A percentile compares a stretch with the other conserved stretches of the same genome.
These are phyloP conservation scores for Elmis aenea DNA, from an alignment of 2,888 invertebrate species.

Conservation along the genomic window DNA sequence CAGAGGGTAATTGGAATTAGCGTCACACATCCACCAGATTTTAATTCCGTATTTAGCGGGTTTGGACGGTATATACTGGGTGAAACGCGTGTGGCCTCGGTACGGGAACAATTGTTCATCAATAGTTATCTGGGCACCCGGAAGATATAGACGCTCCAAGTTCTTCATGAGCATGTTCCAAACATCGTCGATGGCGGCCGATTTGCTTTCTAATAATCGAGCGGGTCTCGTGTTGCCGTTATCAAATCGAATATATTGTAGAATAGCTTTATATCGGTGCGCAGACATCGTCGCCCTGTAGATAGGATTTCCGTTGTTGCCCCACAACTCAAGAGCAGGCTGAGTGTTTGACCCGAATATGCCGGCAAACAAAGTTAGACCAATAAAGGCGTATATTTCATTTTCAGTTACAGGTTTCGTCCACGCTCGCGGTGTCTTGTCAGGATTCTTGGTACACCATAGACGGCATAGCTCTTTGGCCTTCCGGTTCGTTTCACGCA, in stretches of 20 bases:
- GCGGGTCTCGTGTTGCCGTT: neutral
- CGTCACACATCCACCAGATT: conserved; percentile 1
- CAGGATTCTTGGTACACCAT: conserved; percentile 1
- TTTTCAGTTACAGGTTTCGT: too few species aligned
- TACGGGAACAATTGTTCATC: conserved; percentile 1
- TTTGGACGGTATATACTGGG: too few species aligned
- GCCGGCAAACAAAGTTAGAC: conserved; percentile 1
- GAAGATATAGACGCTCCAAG: neutral
- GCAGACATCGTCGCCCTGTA: conserved; percentile 1
- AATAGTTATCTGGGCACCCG: neutral
- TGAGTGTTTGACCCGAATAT: conserved; percentile 1
- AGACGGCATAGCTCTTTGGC: too few species aligned
- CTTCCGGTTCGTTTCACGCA: too few species aligned
- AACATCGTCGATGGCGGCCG: neutral
- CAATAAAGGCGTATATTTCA: conserved; percentile 3
- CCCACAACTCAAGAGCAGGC: conserved; percentile 2
- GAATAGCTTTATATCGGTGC: neutral
- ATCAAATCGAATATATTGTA: neutral
- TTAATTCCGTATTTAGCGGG: neutral
- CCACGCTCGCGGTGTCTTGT: neutral
- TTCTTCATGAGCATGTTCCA: neutral
- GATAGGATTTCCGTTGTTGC: neutral
- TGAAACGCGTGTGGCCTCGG: too few species aligned
- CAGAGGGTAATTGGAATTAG: neutral
- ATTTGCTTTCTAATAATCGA: neutral